Evolutionary conservation across 2,888 invertebrate species (phyloP).

Genomic region (Latrodectus hesperus): DNA sequence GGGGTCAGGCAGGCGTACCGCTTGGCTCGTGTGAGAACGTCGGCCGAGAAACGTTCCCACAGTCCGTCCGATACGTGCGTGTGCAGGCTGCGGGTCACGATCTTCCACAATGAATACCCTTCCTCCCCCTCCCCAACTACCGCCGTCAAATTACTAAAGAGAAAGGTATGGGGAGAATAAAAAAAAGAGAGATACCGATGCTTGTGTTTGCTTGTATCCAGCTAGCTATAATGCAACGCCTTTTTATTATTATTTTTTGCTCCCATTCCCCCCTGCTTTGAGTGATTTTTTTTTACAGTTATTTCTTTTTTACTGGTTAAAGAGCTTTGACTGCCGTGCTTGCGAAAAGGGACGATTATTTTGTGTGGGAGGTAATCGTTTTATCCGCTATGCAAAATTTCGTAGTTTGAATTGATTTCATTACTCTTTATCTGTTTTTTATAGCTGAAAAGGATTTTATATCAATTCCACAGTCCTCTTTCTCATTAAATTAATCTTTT

Average conservation of each 20-base stretch:
- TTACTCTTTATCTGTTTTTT: no score
- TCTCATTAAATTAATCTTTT: no score
- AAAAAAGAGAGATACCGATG: not conserved
- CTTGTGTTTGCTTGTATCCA: conserved; percentile 27
- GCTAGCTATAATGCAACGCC: conserved; percentile 44
- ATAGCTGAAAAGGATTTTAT: no score
- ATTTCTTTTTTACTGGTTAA: not conserved
- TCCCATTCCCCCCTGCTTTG: not conserved
- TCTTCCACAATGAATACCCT: conserved; percentile 30
- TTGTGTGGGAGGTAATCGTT: not conserved
- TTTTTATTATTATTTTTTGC: conserved; percentile 11
- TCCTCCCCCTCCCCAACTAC: conserved; percentile 12
- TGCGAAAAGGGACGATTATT: not conserved
- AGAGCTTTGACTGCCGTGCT: conserved; percentile 3
- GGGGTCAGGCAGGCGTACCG: conserved; percentile 68
- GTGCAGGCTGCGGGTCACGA: conserved; percentile 58
- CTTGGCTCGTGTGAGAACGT: conserved; percentile 69
- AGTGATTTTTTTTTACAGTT: not conserved
- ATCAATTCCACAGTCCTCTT: no score
- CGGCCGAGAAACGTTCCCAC: conserved; percentile 59
- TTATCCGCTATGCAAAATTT: not conserved
- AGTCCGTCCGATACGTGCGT: conserved; percentile 45
- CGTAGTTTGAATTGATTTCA: not conserved
- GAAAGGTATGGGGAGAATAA: conserved; percentile 39
- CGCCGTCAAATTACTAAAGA: conserved; percentile 49